phyloP scores from a whole-genome alignment of 2,797 vertebrate species.

The Phataginus tetradactyla region DNA sequence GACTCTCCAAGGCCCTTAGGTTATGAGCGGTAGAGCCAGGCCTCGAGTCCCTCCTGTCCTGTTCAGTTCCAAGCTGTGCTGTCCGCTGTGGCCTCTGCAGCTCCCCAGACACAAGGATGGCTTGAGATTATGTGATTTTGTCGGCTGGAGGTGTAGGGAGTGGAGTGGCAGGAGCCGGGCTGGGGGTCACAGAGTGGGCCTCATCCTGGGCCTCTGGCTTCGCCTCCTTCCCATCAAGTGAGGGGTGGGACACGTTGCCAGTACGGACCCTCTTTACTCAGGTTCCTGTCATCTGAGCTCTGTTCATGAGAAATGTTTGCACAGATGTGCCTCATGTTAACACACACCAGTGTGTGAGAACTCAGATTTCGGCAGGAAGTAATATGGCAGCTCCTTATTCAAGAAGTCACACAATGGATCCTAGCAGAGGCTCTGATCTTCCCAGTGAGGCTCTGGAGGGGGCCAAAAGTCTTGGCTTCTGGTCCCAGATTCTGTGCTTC shows the following conservation, averaged over 20 bases:
- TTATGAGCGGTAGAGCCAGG: not conserved
- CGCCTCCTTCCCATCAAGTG: not conserved
- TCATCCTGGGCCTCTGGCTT: too few relatives aligned
- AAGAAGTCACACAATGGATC: not conserved
- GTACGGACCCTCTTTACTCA: too few relatives aligned
- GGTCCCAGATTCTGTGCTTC: rapidly evolving
- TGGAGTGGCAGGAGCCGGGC: not conserved
- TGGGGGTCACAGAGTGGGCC: rapidly evolving
- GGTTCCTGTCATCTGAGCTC: not conserved
- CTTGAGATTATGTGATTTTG: rapidly evolving
- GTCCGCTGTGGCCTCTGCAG: not conserved
- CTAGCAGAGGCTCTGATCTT: not conserved
- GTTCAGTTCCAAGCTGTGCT: not conserved
- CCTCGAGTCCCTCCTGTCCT: not conserved
- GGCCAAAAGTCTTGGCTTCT: not conserved
- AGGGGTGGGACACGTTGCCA: not conserved
- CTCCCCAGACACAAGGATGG: not conserved
- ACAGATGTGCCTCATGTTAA: not conserved
- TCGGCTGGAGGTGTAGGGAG: not conserved
- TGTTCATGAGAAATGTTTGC: not conserved
- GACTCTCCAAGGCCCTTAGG: not conserved
- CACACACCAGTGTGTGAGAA: not conserved
- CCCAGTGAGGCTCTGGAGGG: rapidly evolving
- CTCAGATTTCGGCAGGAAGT: not conserved
- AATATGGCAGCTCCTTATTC: not conserved